Base-by-base conservation (phyloP, 2,113 vertebrate species). In the Phodopus roborovskii region DNA sequence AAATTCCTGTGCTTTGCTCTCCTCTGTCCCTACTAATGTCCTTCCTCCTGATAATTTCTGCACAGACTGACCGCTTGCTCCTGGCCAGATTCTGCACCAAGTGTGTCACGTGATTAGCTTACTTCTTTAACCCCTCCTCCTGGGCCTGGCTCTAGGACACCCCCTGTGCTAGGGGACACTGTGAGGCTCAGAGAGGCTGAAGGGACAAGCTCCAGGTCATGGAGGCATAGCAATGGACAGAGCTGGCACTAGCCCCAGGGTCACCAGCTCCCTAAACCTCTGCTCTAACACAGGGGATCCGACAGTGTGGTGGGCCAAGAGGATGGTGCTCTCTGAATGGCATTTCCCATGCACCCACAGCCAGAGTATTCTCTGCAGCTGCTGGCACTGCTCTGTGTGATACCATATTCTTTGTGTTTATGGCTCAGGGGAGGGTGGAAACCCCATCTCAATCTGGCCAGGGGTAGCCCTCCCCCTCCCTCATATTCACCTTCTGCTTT, bases 1-100 rank as follows among this genome's bases (percentile, higher is more conserved):
- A 86, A 39, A 10, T 3, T 30, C 39, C 64, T 20, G 71, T 6
- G 42, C 9, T 10, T 0, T 10, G 13, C 64, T n/a, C 9, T 3
- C 20, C 10, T 26, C 33, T 7, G 1, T 5, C 45, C n/a, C 13
- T 7, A 7, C 56, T 13, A 2, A 4, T 1, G 3, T 26, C 24
- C 56, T 0, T 66, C 24, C 24, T 48, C 68, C 89, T n/a, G n/a
- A 73, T 8, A 11, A 24, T 39, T 19, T 39, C 15, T 0, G 1
- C 68, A 24, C 0, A 0, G 36, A 73, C 82, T 48, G 26, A 24
- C 30, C 28, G 42, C 85, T 83, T 19, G 3, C 16, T 1, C 24
- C 6, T 2, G 60, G 53, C 28, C 56, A 39, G 39, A 15, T 58
- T 79, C 22, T 83, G 36, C 20, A 82, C 22, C 12, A 39, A 26